Percentiles rank a stretch among this genome's conserved stretches.
phyloP scores from a whole-genome alignment of 2,888 invertebrate genomes.

The Eristalinus sepulchralis region DNA sequence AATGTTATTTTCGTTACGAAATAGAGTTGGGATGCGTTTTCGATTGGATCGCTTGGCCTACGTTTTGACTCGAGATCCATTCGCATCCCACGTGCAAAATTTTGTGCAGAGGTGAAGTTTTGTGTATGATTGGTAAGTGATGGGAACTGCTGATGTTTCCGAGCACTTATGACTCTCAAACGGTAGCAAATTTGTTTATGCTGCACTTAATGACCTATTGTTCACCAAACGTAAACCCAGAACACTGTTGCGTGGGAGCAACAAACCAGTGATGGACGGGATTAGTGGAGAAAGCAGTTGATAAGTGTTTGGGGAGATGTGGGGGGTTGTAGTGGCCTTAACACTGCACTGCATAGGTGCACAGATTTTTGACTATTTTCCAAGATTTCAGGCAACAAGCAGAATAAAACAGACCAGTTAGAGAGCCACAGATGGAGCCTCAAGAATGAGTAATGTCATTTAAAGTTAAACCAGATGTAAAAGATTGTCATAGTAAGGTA shows the following conservation, averaged over 20 bases:
- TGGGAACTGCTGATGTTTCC: neutral
- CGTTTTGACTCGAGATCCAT: neutral
- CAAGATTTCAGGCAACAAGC: neutral
- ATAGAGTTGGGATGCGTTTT: constrained; percentile 7
- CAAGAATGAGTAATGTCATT: too few relatives aligned
- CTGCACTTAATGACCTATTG: neutral
- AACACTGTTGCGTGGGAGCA: too few relatives aligned
- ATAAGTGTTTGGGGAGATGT: neutral
- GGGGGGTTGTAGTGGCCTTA: neutral
- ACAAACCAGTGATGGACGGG: neutral
- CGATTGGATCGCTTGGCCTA: neutral
- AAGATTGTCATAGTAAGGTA: too few relatives aligned
- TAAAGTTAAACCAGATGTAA: too few relatives aligned
- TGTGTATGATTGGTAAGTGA: neutral
- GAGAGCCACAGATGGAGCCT: too few relatives aligned
- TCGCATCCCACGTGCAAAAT: neutral
- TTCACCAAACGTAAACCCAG: too few relatives aligned
- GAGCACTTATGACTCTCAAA: neutral
- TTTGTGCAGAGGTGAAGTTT: neutral
- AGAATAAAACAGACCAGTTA: neutral
- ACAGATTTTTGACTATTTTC: neutral
- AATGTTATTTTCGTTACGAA: neutral
- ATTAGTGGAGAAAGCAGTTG: neutral
- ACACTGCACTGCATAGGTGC: neutral
- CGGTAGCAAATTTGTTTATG: neutral